Percentiles rank a stretch among this genome's conserved stretches.
Evolutionary conservation across 1,140 invertebrate genomes (phyloP).

Genomic region (Plectrocnemia conspersa): DNA sequence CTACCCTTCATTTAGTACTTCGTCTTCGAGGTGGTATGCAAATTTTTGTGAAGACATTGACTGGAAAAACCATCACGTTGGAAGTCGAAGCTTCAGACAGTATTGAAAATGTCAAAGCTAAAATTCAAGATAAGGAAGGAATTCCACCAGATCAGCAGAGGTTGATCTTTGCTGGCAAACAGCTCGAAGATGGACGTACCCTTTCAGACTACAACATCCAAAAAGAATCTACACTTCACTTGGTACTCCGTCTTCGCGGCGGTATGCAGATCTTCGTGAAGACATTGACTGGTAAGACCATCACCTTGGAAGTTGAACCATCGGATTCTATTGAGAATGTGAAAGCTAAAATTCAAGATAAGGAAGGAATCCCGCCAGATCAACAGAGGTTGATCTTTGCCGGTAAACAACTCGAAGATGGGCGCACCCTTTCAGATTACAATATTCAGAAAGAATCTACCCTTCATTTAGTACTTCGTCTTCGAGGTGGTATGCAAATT

Average conservation of each 20-base stretch:
- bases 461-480: constrained; percentile 59
- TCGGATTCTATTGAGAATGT: constrained; percentile 70
- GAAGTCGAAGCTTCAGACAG: constrained; percentile 67
- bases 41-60: constrained; percentile 88
- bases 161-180: constrained; percentile 68
- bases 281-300: constrained; percentile 85
- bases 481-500: constrained; percentile 64
- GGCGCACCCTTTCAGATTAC: constrained; percentile 63
- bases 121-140: constrained; percentile 60
- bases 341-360: too few species aligned
- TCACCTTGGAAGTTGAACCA: constrained; percentile 70
- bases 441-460: constrained; percentile 62
- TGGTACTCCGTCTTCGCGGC: constrained; percentile 61
- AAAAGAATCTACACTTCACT: constrained; percentile 59
- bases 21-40: constrained; percentile 58
- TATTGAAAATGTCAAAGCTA: constrained; percentile 69
- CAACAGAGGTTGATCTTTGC: too few species aligned
- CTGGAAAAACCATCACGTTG: constrained; percentile 84
- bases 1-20: constrained; percentile 60
- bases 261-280: constrained; percentile 85
- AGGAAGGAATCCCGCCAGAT: too few species aligned
- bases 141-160: constrained; percentile 60
- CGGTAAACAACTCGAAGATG: constrained; percentile 78
- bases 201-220: constrained; percentile 66
- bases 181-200: constrained; percentile 74